phyloP scores from a whole-genome alignment of 2,797 vertebrate species.

The Taeniopygia guttata region DNA sequence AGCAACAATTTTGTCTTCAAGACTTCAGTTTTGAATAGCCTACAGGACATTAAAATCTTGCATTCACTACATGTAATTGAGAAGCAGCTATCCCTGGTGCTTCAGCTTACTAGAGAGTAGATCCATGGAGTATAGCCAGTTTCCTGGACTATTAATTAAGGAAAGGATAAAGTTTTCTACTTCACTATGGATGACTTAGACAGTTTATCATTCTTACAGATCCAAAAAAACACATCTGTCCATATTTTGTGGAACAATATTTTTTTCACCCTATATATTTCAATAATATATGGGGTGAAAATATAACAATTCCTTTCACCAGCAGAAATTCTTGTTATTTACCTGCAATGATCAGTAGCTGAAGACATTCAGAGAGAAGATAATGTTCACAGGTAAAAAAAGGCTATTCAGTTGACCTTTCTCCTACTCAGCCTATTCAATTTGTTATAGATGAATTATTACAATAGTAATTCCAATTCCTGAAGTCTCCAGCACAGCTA shows the following conservation, averaged over 20 bases:
- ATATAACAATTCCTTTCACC: too few relatives aligned
- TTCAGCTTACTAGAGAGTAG: neutral
- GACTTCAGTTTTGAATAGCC: conserved; percentile 4
- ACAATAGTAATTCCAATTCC: neutral
- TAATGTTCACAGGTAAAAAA: neutral
- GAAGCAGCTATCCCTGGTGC: neutral
- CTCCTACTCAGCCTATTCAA: neutral
- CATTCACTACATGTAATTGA: neutral
- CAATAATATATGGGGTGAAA: too few relatives aligned
- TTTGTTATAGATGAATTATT: neutral
- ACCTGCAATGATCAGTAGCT: neutral
- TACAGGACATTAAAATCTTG: neutral
- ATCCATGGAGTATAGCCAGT: neutral
- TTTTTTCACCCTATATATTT: neutral
- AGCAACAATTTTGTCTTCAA: conserved; percentile 28
- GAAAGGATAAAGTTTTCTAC: neutral
- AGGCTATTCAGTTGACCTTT: neutral
- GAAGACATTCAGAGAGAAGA: neutral
- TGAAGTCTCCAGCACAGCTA: neutral
- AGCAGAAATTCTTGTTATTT: neutral
- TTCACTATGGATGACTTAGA: neutral
- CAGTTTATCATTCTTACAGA: neutral
- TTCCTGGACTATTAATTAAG: conserved; percentile 6
- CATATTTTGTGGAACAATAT: neutral
- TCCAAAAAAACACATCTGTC: neutral